A percentile compares a stretch with the other conserved stretches of the same genome.
These are phyloP conservation scores for Drosophila barbarae DNA, from an alignment of 2,888 invertebrate species.

Conservation along the genomic window DNA sequence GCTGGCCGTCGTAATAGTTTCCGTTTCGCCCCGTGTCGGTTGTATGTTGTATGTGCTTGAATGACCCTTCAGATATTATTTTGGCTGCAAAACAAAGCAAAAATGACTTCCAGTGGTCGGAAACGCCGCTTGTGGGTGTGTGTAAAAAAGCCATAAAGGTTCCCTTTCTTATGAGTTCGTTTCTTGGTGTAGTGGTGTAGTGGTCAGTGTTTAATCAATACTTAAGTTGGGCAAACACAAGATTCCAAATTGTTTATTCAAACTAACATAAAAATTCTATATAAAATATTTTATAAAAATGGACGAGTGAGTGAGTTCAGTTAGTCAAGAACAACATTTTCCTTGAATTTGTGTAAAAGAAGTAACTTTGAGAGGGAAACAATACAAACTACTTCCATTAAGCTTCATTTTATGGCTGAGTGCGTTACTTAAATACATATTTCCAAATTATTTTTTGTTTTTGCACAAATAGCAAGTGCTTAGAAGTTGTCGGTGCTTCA, in stretches of 20 bases:
- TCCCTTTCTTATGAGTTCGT: not conserved
- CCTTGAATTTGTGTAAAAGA: not conserved
- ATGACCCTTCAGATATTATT: conserved; percentile 53
- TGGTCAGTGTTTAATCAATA: conserved; percentile 21
- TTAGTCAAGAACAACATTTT: not conserved
- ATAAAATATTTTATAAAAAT: not conserved
- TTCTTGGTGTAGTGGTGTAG: not conserved
- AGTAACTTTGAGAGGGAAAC: not conserved
- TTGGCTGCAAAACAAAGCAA: conserved; percentile 54
- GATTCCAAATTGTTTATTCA: not conserved
- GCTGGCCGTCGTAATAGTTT: conserved; percentile 49
- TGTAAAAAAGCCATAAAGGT: conserved; percentile 32
- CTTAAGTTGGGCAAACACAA: conserved; percentile 2
- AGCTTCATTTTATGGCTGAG: not conserved
- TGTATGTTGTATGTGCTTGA: conserved; percentile 28
- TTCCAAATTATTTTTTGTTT: conserved; percentile 8
- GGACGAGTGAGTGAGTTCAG: not conserved
- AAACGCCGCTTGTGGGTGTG: conserved; percentile 26
- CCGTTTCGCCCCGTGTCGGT: conserved; percentile 15
- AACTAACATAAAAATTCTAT: not conserved
- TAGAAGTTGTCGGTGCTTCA: conserved; percentile 4
- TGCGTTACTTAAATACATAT: conserved; percentile 3
- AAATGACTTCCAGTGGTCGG: conserved; percentile 47
- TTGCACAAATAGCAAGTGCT: conserved; percentile 9
- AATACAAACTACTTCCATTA: conserved; percentile 4